Percentiles rank a stretch among this genome's conserved stretches.
These are phyloP conservation scores for Kradibia gibbosae DNA, from an alignment of 1,140 invertebrate genomes.

Conservation along the genomic window DNA sequence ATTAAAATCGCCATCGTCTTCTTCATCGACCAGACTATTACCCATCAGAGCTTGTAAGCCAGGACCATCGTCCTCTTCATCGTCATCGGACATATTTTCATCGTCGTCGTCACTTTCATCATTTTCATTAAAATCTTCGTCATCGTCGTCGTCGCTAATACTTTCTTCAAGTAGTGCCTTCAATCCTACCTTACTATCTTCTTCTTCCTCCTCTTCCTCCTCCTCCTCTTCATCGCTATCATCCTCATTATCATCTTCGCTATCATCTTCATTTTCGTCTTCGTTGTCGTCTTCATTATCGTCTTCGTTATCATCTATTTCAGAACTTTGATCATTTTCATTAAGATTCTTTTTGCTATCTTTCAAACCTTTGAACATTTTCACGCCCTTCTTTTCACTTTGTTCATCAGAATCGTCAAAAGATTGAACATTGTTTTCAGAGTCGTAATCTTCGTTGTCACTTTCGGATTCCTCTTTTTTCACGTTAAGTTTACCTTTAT, in stretches of 20 bases:
- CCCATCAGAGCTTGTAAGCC: slow-evolving; percentile 48
- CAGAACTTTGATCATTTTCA: slow-evolving; percentile 29
- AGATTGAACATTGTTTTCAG: slow-evolving; percentile 28
- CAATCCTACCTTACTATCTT: slow-evolving; percentile 40
- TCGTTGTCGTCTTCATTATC: slow-evolving; percentile 46
- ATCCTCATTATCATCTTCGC: slow-evolving; percentile 47
- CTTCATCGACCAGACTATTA: slow-evolving; percentile 48
- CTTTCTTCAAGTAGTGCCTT: slow-evolving; percentile 42
- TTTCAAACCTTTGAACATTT: slow-evolving; percentile 57
- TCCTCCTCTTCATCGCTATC: too few species aligned
- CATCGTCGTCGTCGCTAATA: slow-evolving; percentile 53
- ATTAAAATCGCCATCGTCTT: slow-evolving; percentile 51
- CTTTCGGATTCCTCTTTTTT: neutral
- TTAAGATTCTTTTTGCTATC: slow-evolving; percentile 19
- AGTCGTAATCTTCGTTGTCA: neutral
- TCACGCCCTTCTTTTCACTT: slow-evolving; percentile 53
- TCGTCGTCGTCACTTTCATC: slow-evolving; percentile 24
- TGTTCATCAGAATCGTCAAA: slow-evolving; percentile 36
- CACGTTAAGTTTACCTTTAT: slow-evolving; percentile 3
- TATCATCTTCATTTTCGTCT: slow-evolving; percentile 50
- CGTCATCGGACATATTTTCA: slow-evolving; percentile 38
- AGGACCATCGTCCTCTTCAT: slow-evolving; percentile 49
- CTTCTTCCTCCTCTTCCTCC: slow-evolving; percentile 38
- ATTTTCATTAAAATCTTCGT: slow-evolving; percentile 49
- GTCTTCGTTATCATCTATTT: slow-evolving; percentile 17